Conservation (phyloP, 2,113 vertebrate species). For the Centropus bengalensis region DNA sequence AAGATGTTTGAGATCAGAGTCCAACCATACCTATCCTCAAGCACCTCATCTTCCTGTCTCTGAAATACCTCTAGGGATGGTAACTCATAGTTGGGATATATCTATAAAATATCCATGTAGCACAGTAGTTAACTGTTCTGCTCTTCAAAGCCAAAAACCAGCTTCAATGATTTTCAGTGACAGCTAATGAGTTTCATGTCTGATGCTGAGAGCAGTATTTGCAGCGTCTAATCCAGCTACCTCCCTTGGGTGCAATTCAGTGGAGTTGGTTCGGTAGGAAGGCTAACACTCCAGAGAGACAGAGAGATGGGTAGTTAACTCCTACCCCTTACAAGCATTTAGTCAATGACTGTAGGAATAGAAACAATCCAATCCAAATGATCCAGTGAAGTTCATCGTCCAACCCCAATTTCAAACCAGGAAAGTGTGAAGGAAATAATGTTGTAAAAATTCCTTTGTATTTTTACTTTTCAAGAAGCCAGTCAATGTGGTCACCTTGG, state of each 20-base stretch:
- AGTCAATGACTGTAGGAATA: background rate
- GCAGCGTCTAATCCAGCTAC: background rate
- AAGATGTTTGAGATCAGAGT: too few species aligned
- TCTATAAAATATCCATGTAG: background rate
- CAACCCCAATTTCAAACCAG: background rate
- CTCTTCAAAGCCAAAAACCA: background rate
- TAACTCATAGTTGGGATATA: background rate
- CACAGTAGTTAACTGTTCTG: background rate
- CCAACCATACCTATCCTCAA: too few species aligned
- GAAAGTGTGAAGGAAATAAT: background rate
- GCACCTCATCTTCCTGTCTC: too few species aligned
- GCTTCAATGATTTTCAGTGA: background rate
- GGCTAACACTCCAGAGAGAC: background rate
- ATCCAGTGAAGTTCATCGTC: background rate
- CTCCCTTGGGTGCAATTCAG: background rate
- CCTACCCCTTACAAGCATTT: background rate
- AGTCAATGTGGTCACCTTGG: conserved; percentile 98
- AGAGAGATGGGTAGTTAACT: background rate
- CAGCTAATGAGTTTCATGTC: background rate
- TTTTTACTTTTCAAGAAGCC: conserved; percentile 98
- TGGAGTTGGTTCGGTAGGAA: background rate
- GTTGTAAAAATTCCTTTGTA: conserved; percentile 85
- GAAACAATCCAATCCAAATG: background rate
- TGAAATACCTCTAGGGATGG: too few species aligned
- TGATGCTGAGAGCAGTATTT: background rate